These are phyloP conservation scores for Vireo griseus DNA, from an alignment of 2,797 vertebrate genomes.

Conservation along the genomic window DNA sequence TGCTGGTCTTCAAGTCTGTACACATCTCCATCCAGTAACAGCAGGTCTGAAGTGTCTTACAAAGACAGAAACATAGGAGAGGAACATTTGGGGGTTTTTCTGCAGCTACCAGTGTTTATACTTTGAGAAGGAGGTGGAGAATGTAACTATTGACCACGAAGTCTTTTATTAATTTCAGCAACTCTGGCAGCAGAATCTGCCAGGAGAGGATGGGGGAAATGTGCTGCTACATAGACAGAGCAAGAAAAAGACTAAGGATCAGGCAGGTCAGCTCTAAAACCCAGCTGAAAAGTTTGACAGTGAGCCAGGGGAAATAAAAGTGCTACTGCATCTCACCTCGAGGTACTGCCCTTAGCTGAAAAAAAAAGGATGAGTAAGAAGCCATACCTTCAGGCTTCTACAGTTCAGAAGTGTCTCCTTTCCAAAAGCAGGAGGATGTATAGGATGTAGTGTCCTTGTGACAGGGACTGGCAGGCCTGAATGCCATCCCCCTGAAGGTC, in stretches of 20 bases:
- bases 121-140: background rate
- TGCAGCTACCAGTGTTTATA: background rate
- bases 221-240: background rate
- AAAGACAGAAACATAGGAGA: background rate
- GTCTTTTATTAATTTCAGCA: background rate
- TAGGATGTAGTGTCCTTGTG: accelerated
- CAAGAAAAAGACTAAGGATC: background rate
- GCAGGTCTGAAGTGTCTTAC: background rate
- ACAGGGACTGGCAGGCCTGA: background rate
- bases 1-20: background rate
- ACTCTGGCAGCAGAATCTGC: background rate
- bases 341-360: background rate
- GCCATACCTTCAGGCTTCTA: background rate
- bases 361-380: background rate
- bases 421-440: background rate
- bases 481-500: background rate
- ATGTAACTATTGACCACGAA: background rate
- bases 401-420: background rate
- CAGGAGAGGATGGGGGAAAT: background rate
- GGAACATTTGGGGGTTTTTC: background rate
- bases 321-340: background rate
- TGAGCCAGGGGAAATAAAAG: background rate
- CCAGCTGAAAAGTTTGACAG: background rate
- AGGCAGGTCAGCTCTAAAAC: background rate
- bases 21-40: background rate